phyloP scores from a whole-genome alignment of 2,113 vertebrate species.

The Anarrhichthys ocellatus region DNA sequence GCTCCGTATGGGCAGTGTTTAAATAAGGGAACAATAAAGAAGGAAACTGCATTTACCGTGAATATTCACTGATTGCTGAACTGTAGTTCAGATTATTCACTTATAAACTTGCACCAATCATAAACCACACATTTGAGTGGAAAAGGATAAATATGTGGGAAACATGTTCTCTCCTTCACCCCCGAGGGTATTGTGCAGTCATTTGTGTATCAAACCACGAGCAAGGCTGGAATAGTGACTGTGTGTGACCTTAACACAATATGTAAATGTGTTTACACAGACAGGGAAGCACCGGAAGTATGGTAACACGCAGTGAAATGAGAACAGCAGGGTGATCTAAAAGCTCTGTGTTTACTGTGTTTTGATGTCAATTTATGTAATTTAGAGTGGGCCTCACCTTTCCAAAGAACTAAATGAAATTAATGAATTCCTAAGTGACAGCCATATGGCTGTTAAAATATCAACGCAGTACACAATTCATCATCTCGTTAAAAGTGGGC shows the following conservation, averaged over 20 bases:
- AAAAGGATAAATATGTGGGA: slow-evolving; percentile 11
- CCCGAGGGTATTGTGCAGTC: neutral
- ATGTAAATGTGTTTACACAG: slow-evolving; percentile 34
- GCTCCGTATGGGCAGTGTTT: slow-evolving; percentile 17
- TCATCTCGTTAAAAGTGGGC: slow-evolving; percentile 58
- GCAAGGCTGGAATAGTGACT: slow-evolving; percentile 18
- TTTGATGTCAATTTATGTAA: slow-evolving; percentile 27
- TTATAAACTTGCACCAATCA: slow-evolving; percentile 27
- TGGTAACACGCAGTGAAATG: neutral
- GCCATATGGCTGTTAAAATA: slow-evolving; percentile 61
- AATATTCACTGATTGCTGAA: slow-evolving; percentile 3
- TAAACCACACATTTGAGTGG: neutral
- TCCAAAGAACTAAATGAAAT: slow-evolving; percentile 47
- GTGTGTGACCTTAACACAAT: slow-evolving; percentile 35
- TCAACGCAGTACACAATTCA: slow-evolving; percentile 38
- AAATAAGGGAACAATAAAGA: neutral
- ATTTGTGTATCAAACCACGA: slow-evolving; percentile 34
- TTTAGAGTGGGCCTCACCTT: slow-evolving; percentile 38
- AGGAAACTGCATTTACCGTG: neutral
- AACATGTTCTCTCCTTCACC: neutral
- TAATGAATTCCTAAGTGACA: slow-evolving; percentile 57
- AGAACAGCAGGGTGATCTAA: slow-evolving; percentile 37
- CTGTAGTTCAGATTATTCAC: slow-evolving; percentile 7
- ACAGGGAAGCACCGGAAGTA: slow-evolving; percentile 17
- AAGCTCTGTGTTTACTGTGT: slow-evolving; percentile 1